A percentile compares a stretch with the other conserved stretches of the same genome.
phyloP scores from a whole-genome alignment of 2,888 invertebrate species.

The Apodemia zela region DNA sequence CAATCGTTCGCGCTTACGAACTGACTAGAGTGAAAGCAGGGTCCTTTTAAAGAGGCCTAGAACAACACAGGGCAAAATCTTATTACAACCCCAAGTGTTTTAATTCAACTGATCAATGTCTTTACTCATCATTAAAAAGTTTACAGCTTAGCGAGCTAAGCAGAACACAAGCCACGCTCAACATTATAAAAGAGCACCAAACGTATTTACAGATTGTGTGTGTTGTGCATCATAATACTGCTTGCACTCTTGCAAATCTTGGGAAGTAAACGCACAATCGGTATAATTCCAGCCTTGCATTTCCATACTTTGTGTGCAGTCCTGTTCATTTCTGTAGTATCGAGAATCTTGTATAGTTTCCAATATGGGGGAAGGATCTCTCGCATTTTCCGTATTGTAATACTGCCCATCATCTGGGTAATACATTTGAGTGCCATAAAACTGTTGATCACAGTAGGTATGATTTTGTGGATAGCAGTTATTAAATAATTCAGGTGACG shows the following conservation, averaged over 20 bases:
- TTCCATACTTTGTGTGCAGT: slow-evolving; percentile 57
- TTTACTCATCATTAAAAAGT: background rate
- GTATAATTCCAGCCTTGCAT: slow-evolving; percentile 62
- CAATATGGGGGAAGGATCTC: slow-evolving; percentile 54
- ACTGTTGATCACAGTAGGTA: slow-evolving; percentile 62
- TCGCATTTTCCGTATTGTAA: slow-evolving; percentile 55
- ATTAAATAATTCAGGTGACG: slow-evolving; percentile 78
- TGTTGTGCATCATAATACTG: slow-evolving; percentile 61
- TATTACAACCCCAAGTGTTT: background rate
- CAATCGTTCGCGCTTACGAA: background rate
- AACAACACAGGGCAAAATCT: too few species aligned
- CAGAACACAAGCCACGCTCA: slow-evolving; percentile 31
- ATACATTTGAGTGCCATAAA: slow-evolving; percentile 57
- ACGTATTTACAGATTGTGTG: slow-evolving; percentile 56
- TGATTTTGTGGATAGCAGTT: slow-evolving; percentile 62
- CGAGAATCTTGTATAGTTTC: slow-evolving; percentile 57
- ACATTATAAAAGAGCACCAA: slow-evolving; percentile 61
- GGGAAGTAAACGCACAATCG: slow-evolving; percentile 58
- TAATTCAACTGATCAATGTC: background rate
- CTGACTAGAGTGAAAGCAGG: background rate
- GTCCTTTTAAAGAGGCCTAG: background rate
- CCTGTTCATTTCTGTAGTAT: slow-evolving; percentile 61
- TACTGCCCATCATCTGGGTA: slow-evolving; percentile 70
- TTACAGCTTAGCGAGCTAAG: background rate
- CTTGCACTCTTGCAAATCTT: slow-evolving; percentile 54